Evolutionary conservation across 2,888 invertebrate genomes (phyloP).

Genomic region (Chalcosyrphus nemorum): DNA sequence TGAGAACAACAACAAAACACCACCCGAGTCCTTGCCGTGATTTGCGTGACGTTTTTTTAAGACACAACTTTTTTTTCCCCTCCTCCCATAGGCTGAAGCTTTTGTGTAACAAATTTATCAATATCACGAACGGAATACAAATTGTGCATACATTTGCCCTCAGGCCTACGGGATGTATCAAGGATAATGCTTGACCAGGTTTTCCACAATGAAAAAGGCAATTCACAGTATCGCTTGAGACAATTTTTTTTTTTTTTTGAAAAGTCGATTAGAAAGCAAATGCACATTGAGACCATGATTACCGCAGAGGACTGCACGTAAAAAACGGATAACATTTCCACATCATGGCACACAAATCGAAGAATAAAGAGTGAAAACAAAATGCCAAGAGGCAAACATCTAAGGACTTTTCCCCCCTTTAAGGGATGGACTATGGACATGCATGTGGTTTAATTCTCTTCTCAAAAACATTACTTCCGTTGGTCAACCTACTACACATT

Average conservation of each 20-base stretch:
- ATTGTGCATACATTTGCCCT: conserved; percentile 1
- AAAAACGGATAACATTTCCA: neutral
- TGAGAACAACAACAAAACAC: conserved; percentile 3
- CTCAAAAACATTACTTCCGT: neutral
- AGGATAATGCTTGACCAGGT: neutral
- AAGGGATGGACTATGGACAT: neutral
- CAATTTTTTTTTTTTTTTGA: neutral
- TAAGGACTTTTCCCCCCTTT: neutral
- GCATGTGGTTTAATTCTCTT: neutral
- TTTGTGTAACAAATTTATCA: conserved; percentile 45
- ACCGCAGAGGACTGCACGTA: neutral
- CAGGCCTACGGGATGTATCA: neutral
- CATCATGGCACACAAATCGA: neutral
- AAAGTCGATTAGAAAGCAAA: neutral
- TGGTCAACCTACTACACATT: neutral
- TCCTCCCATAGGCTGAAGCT: neutral
- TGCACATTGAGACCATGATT: neutral
- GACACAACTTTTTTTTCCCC: neutral
- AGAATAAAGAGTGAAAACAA: neutral
- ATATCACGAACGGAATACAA: conserved; percentile 21
- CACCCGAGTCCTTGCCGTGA: neutral
- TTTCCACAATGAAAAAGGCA: neutral
- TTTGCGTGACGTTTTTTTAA: conserved; percentile 1
- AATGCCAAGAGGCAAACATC: neutral
- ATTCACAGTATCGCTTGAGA: neutral